Evolutionary conservation across 2,888 invertebrate species (phyloP).

Genomic region (Rotaria socialis): DNA sequence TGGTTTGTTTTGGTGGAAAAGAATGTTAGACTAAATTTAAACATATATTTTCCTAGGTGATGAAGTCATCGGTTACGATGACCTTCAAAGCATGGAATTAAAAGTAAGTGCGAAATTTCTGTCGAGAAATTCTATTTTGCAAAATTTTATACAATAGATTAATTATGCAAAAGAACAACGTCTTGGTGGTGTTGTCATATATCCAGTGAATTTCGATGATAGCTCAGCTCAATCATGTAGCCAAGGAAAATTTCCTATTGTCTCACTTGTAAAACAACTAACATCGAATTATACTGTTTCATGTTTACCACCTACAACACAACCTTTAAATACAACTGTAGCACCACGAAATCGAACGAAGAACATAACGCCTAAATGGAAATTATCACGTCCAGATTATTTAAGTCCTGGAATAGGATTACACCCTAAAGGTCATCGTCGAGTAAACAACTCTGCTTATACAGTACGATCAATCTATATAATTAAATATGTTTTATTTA

Average conservation of each 20-base stretch:
- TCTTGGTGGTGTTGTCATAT: neutral
- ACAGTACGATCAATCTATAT: neutral
- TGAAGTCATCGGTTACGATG: neutral
- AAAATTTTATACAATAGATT: neutral
- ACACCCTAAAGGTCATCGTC: neutral
- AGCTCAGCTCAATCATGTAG: conserved; percentile 41
- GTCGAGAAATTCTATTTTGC: neutral
- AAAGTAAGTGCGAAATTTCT: neutral
- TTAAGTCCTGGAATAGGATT: neutral
- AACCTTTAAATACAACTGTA: neutral
- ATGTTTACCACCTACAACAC: conserved; percentile 22
- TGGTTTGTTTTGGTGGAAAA: neutral
- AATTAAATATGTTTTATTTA: neutral
- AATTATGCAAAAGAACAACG: conserved; percentile 41
- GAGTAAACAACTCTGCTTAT: neutral
- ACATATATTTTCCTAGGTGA: neutral
- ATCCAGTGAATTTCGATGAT: conserved; percentile 40
- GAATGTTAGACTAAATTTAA: neutral
- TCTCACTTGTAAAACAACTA: conserved; percentile 31
- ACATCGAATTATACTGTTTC: conserved; percentile 32
- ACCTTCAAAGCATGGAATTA: neutral
- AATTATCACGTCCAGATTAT: neutral
- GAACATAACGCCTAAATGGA: conserved; percentile 42
- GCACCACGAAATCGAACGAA: conserved; percentile 30
- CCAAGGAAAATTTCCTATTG: conserved; percentile 44